Evolutionary conservation across 2,113 vertebrate genomes (phyloP), one percentile per base, ranked within the genome.

Genomic region (Peucedramus taeniatus): DNA sequence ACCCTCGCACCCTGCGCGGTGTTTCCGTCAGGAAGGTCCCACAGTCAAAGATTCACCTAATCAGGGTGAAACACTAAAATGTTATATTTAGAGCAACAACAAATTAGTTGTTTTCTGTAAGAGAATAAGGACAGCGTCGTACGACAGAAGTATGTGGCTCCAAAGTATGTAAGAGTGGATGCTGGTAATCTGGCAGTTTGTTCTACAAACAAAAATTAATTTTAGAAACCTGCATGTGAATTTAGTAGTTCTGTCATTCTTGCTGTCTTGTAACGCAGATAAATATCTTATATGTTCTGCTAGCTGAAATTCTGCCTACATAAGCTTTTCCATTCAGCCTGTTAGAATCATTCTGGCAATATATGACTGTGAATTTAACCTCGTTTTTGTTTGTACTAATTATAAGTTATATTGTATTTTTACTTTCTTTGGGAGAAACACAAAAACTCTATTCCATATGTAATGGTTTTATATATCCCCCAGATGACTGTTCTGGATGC

Each of bases 341-440:
- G 51, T 64, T 88, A 42, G 53, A 89, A 94, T 94, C 51, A 60
- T 64, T 83, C 80, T 92, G 76, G 56, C 93, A 92, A 81, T 81
- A 74, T 78, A 77, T 39, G 56, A 65, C 64, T 93, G 53, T 93
- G 92, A 89, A 87, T 93, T 90, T 96, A 94, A 96, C 88, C 90
- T 89, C 27, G 0, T 90, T 93, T 94, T 90, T 96, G n/a, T 92
- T 88, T 81, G 69, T 75, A 74, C 83, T 93, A 93, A 89, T 92
- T 90, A 77, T 74, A 83, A 89, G 81, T 91, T 92, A 45, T 65
- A 89, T 90, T 90, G 95, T 81, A 69, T 83, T 96, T 92, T 89
- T 91, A 75, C 86, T 95, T 97, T 93, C 72, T 96, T 65, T 79
- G 76, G 50, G 94, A 96, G 74, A 68, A 96, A 78, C 44, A 59